A percentile compares a stretch with the other conserved stretches of the same genome.
Evolutionary conservation across 2,888 invertebrate genomes (phyloP).

Genomic region (Eupithecia inturbata): DNA sequence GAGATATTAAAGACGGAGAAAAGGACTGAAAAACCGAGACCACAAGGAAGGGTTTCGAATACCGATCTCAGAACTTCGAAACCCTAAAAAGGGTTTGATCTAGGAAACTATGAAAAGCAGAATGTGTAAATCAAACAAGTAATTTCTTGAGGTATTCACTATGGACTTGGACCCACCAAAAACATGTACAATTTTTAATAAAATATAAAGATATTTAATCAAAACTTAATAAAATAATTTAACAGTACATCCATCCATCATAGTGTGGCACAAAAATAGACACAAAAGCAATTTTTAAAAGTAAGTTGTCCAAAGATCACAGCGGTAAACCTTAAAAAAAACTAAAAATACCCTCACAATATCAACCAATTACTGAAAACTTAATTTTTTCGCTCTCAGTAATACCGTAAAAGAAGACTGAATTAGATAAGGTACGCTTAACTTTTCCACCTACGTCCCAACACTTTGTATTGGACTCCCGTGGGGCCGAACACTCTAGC

Average conservation of each 20-base stretch:
- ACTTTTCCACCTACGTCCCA: slow-evolving; percentile 47
- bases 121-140: neutral
- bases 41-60: too few relatives aligned
- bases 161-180: neutral
- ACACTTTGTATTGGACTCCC: slow-evolving; percentile 59
- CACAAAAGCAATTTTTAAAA: neutral
- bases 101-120: neutral
- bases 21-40: too few relatives aligned
- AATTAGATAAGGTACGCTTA: neutral
- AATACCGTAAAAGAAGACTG: neutral
- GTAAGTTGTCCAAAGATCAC: neutral
- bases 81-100: neutral
- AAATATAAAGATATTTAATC: too few relatives aligned
- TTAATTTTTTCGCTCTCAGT: neutral
- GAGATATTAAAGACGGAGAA: too few relatives aligned
- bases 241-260: too few relatives aligned
- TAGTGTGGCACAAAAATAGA: neutral
- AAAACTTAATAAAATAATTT: too few relatives aligned
- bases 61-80: too few relatives aligned
- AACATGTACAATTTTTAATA: neutral
- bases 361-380: neutral
- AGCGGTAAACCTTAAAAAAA: too few relatives aligned
- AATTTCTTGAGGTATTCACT: neutral
- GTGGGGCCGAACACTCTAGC: slow-evolving; percentile 57
- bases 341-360: neutral